Base-by-base conservation (phyloP, 1,140 invertebrate species). In the Oreohelix idahoensis region DNA sequence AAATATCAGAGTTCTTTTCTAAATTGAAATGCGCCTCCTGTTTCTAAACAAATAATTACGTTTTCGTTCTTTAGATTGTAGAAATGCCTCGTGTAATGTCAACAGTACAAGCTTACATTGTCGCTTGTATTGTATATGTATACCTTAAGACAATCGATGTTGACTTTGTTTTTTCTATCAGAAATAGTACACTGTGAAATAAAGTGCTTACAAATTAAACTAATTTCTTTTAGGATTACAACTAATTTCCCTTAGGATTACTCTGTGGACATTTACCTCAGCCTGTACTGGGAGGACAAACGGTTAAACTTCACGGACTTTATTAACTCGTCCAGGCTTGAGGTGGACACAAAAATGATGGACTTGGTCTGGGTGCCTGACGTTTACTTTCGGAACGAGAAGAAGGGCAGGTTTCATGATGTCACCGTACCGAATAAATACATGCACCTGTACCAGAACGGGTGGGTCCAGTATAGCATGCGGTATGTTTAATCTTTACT, bases 361-460 rank as follows among this genome's bases (percentile, higher is more conserved):
- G 83, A 85, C 32, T 79, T 84, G 20, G 88, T 93, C 23, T 93
- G 93, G 93, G 89, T 90, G 42, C 93, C 93, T 0, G 93, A 93
- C 79, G 85, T 91, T 35, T 93, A 91, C 84, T 93, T 93, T 80
- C 85, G 89, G n/a, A 93, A 93, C 85, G 91, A 93, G 77, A 93
- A 93, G 87, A 85, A 89, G n/a, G 93, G 90, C 0, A 84, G 87
- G 53, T 92, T 93, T 77, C 93, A 94, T 84, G 86, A 90, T 29
- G 91, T 94, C 13, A 93, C 93, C 26, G 90, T 93, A 23, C 92
- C 92, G 0, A 94, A 94, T 85, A 91, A 90, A 77, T 89, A 93
- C 11, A 86, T 94, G 76, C 90, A 92, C 76, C 85, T 94, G 11
- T 87, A 89, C 38, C 93, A 93, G 2, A 92, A 83, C 15, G 87